Base-by-base conservation (phyloP, 1,140 invertebrate genomes). In the Battus philenor region DNA sequence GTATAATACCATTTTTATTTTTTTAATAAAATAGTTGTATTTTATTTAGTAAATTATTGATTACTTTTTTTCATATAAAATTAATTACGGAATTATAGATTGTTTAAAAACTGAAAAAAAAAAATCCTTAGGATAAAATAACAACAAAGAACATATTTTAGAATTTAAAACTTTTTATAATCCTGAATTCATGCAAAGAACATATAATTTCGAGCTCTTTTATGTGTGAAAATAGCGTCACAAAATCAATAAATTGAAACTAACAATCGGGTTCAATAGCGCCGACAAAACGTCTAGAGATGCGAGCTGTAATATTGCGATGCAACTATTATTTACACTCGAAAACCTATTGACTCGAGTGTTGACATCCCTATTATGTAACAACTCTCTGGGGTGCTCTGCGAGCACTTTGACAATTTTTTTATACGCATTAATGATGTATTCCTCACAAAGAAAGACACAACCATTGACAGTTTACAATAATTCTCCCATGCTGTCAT, bases 321-420 rank as follows among this genome's bases (percentile, higher is more conserved):
- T 49, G 45, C 22, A 68, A 39, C 67, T 68, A 80, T 79, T 84
- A 81, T 84, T 84, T 84, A 80, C 68, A 83, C 68, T 80, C 64
- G 54, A 72, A 66, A 79, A 77, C 57, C 68, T 34, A 58, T 52
- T 50, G 38, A 41, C 58, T 68, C 50, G 62, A 80, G 77, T 84
- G 80, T 80, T 80, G 80, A 84, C 80, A 84, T 53, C 59, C 59
- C 68, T 69, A 83, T 83, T 80, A 81, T 76, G 65, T 62, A 73
- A 76, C 68, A 75, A 59, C 68, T 74, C 71, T 58, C 69, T 51
- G 64, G 80, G 76, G 76, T 64, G 70, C 56, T 57, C 30, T 32
- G 44, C 32, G 43, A 45, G 50, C 27, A 58, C 59, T 65, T 55
- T 70, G 61, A 68, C 59, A 60, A 49, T 71, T 76, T 79, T 71